Conservation (phyloP, 2,888 invertebrate genomes). For the Lasioglossum leucozonium region DNA sequence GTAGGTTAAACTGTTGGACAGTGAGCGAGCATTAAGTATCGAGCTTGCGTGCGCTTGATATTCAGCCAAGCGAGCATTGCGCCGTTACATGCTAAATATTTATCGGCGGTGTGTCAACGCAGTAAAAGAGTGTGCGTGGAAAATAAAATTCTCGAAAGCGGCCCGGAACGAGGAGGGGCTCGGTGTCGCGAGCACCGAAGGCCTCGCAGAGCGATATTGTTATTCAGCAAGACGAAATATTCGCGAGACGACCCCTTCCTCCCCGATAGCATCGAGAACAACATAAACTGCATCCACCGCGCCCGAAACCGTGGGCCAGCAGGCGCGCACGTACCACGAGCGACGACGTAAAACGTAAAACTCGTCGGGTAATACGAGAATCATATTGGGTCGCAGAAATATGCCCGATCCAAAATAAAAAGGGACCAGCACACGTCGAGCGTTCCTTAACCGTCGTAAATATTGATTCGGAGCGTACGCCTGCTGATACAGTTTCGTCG, state of each 20-base stretch:
- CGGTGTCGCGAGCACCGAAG: constrained; percentile 12
- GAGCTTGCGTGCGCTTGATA: not conserved
- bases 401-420: not conserved
- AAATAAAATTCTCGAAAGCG: constrained; percentile 4
- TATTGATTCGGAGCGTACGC: not conserved
- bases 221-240: constrained; percentile 43
- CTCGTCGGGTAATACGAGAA: constrained; percentile 22
- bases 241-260: constrained; percentile 21
- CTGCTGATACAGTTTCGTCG: not conserved
- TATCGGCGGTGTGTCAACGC: not conserved
- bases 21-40: not conserved
- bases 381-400: constrained; percentile 7
- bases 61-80: not conserved
- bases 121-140: not conserved
- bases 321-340: not conserved
- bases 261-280: constrained; percentile 43
- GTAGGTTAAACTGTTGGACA: not conserved
- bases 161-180: not conserved
- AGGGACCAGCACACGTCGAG: not conserved
- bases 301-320: constrained; percentile 25
- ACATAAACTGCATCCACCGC: constrained; percentile 37
- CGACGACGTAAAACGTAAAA: constrained; percentile 25
- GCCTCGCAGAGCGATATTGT: constrained; percentile 28
- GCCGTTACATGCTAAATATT: not conserved
- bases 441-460: constrained; percentile 10